Evolutionary conservation across 2,888 invertebrate species (phyloP), one percentile per base, ranked within the genome.

Genomic region (Andrena fulva): DNA sequence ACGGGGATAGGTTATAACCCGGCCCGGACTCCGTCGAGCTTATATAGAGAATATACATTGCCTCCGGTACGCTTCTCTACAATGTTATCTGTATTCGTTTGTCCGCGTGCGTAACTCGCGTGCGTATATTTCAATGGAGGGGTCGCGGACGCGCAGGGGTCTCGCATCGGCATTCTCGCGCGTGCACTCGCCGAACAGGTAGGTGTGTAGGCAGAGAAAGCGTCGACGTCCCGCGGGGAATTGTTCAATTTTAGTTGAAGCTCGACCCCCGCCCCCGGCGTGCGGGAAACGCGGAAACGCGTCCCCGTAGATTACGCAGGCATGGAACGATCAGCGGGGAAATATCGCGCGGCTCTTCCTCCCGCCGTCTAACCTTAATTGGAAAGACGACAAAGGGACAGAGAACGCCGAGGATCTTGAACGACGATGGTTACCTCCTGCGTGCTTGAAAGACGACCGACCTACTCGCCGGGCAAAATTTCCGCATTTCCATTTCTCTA

Each of bases 181-280:
- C 59, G 48, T 59, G 52, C n/a, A 67, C 62, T 54, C 73, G 24
- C 76, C 67, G 52, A 75, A 78, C 63, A 68, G 56, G 8, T 33
- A 42, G 24, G 62, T 16, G 27, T 52, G 54, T 27, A 48, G 63
- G 68, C 60, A 56, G 84, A 69, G 78, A 84, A 75, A 75, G 70
- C 73, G 67, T 68, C 79, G 69, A 79, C 70, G 56, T 86, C 87
- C 86, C 87, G 67, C 69, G n/a, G 92, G 91, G 90, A 91, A 92
- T 91, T 89, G 90, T 91, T 91, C 91, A 91, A 91, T 92, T 92
- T 90, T 89, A 91, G 89, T 89, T 90, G 87, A 89, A 90, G 83
- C 88, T 85, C 86, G 74, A 82, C 77, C 67, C 67, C 69, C 66
- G 66, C 68, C 66, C 79, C 76, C 59, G 20, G 68, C 78, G 68